Base-by-base conservation (phyloP, 2,888 invertebrate species). In the Andrena bicolor region DNA sequence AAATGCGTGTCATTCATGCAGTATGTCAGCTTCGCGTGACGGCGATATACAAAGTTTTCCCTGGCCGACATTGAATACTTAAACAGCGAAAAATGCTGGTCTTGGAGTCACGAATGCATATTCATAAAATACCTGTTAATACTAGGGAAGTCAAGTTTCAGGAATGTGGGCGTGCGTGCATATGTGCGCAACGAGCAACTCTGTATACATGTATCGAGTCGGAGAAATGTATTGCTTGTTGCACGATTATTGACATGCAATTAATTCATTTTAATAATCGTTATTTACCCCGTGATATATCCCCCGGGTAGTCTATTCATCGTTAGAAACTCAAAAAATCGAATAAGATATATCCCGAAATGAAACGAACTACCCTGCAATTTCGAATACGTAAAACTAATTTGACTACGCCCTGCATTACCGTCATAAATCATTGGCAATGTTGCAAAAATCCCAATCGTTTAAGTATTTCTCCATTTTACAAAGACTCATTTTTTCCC, bases 91-190 rank as follows among this genome's bases (percentile, higher is more conserved):
- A 51, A 68, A 66, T 53, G 13, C 13, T 16, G 51, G 53, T 32
- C 51, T 32, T 53, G 32, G 23, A 68, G 53, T 13, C 30, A 16
- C 13, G 51, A 53, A 53, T 66, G 30, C 49, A 66, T 66, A 66
- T 66, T 66, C 49, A 66, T 66, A 66, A 66, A 13, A 28, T 48
- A 49, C 30, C 66, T 66, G 49, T 66, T 66, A 49, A 66, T 6
- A 28, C 49, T 30, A 49, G n/a, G 49, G 10, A 49, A 66, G 30
- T 26, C 30, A n/a, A 48, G 48, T 8, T 30, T 49, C 30, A 51
- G 20, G 51, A 66, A 66, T 30, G 30, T 20, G 51, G 20, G 49
- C 28, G 20, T 13, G 20, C 30, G 3, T 6, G 30, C 30, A 1
- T 51, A 30, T 66, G 49, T 51, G 28, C 20, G 1, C 13, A 66